Conservation (phyloP, 1,140 invertebrate genomes). For the Solen grandis region DNA sequence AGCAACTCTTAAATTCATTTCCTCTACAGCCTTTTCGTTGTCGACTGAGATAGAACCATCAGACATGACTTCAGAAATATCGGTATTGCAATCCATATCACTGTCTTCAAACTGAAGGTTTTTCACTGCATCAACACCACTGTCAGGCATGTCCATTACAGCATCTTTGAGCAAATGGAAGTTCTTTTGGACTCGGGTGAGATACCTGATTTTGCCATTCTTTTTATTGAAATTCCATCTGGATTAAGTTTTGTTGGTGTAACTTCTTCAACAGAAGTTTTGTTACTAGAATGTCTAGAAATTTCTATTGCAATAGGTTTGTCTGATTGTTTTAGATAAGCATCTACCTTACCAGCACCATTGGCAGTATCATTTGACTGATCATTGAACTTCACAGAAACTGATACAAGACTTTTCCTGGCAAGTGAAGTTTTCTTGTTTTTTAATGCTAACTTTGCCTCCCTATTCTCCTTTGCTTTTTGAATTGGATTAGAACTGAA, state of each 20-base stretch:
- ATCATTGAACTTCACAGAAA: constrained; percentile 32
- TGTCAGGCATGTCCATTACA: not conserved
- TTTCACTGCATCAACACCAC: not conserved
- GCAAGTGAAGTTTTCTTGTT: constrained; percentile 11
- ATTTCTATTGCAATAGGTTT: not conserved
- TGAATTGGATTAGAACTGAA: constrained; percentile 44
- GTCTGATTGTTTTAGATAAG: not conserved
- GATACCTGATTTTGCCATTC: constrained; percentile 28
- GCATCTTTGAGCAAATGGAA: not conserved
- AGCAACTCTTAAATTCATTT: not conserved
- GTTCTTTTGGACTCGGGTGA: constrained; percentile 23
- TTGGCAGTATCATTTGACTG: not conserved
- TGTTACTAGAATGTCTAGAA: not conserved
- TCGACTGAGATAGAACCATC: not conserved
- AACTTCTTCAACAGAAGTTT: not conserved
- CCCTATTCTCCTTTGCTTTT: constrained; percentile 41
- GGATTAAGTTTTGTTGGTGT: constrained; percentile 41
- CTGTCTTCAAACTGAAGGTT: not conserved
- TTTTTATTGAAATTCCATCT: constrained; percentile 24
- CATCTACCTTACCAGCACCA: not conserved
- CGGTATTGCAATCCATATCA: not conserved
- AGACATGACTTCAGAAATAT: not conserved
- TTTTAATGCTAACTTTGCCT: constrained; percentile 40
- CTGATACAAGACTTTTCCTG: constrained; percentile 26
- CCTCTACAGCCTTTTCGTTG: not conserved